phyloP scores from a whole-genome alignment of 2,113 vertebrate species.

The Lynx canadensis region DNA sequence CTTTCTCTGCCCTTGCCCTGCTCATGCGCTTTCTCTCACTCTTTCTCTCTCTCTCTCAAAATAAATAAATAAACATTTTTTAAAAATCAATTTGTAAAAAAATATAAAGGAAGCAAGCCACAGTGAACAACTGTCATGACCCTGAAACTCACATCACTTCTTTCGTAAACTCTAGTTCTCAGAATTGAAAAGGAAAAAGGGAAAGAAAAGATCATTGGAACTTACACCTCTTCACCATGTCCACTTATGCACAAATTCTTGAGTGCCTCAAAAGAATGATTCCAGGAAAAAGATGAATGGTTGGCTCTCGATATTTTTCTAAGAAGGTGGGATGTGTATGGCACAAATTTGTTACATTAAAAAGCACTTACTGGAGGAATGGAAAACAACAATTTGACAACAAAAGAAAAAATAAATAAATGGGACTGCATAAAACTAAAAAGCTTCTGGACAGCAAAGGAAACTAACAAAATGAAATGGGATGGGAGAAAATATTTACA shows the following conservation, averaged over 20 bases:
- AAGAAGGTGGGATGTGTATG: neutral
- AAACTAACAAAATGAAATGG: neutral
- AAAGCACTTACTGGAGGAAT: neutral
- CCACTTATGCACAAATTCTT: neutral
- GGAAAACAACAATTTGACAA: neutral
- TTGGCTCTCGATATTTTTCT: neutral
- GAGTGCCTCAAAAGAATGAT: neutral
- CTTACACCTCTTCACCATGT: neutral
- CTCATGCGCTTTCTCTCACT: too few relatives aligned
- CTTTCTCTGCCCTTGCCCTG: too few relatives aligned
- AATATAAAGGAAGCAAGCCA: neutral
- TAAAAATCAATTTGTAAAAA: neutral
- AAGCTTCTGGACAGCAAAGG: neutral
- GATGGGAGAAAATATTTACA: neutral
- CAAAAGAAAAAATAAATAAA: neutral
- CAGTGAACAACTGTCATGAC: neutral
- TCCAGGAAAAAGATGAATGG: neutral
- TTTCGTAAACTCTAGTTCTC: neutral
- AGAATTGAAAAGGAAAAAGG: constrained; percentile 4
- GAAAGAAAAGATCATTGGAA: neutral
- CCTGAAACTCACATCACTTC: neutral
- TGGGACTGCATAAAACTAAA: neutral
- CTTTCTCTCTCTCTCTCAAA: too few relatives aligned
- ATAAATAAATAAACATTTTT: too few relatives aligned
- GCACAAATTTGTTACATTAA: neutral